These are phyloP conservation scores for Phenganax stokvisi DNA, from an alignment of 92 coral and sea anemone genomes.

Conservation along the genomic window DNA sequence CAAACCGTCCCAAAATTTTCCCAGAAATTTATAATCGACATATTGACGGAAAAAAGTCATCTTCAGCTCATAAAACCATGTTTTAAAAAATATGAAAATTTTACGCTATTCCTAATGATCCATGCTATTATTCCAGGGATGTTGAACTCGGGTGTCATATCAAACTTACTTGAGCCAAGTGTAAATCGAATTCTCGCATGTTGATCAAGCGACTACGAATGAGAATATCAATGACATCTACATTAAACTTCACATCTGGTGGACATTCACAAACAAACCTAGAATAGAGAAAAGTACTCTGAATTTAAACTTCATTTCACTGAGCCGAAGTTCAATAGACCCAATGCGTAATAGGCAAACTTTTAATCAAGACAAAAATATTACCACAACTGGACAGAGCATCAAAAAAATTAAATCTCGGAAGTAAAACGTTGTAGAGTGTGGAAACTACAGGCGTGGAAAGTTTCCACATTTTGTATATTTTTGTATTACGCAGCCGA, in stretches of 20 bases:
- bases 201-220: constrained; percentile 86
- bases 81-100: neutral
- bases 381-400: too few species aligned
- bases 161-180: constrained; percentile 74
- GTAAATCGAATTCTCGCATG: constrained; percentile 96
- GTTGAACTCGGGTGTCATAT: neutral
- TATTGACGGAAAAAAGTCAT: too few species aligned
- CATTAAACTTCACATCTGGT: constrained; percentile 90
- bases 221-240: constrained; percentile 90
- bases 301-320: neutral
- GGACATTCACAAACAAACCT: constrained; percentile 99
- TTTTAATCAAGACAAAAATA: neutral
- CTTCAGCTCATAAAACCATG: neutral
- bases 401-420: neutral
- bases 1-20: neutral
- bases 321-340: neutral
- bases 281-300: neutral
- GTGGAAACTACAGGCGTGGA: too few species aligned
- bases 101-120: neutral
- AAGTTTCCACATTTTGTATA: neutral
- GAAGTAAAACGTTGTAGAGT: too few species aligned
- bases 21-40: too few species aligned
- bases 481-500: neutral
- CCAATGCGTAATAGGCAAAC: neutral
- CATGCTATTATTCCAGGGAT: neutral